Conservation (phyloP, 2,888 invertebrate genomes). For the Lampropteryx suffumata region DNA sequence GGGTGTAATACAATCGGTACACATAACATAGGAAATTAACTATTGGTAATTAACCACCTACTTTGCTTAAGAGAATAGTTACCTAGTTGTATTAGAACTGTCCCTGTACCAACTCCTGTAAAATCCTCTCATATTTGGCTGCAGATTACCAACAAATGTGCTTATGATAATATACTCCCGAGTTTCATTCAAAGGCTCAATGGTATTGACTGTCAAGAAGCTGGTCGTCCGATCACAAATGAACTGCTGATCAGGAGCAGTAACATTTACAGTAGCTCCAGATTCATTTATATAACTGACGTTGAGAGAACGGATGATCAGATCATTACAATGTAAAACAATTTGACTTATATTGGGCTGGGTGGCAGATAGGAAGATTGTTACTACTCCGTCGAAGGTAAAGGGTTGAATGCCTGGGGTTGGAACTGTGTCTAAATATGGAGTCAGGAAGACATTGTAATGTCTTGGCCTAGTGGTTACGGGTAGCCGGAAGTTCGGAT, state of each 20-base stretch:
- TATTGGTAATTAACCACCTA: too few relatives aligned
- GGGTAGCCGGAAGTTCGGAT: constrained; percentile 70
- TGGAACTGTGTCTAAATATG: constrained; percentile 63
- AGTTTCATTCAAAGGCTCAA: constrained; percentile 30
- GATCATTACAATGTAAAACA: constrained; percentile 65
- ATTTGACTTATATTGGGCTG: constrained; percentile 48
- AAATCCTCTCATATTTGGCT: constrained; percentile 89
- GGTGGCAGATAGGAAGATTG: constrained; percentile 52
- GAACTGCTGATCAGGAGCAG: constrained; percentile 39
- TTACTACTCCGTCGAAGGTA: constrained; percentile 67
- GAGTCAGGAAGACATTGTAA: constrained; percentile 80
- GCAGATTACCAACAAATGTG: constrained; percentile 86
- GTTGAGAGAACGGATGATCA: constrained; percentile 65
- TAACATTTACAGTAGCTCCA: constrained; percentile 33
- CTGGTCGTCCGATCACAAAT: constrained; percentile 52
- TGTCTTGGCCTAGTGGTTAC: constrained; percentile 69
- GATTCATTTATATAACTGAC: constrained; percentile 38
- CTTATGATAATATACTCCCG: constrained; percentile 84
- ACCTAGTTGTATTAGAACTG: constrained; percentile 76
- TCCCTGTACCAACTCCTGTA: constrained; percentile 90
- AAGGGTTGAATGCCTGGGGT: constrained; percentile 48
- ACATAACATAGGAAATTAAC: too few relatives aligned
- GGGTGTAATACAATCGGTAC: too few relatives aligned
- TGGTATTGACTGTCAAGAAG: constrained; percentile 56
- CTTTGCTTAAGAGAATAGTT: too few relatives aligned